phyloP scores from a whole-genome alignment of 2,888 invertebrate species.

The Melanotus villosus region DNA sequence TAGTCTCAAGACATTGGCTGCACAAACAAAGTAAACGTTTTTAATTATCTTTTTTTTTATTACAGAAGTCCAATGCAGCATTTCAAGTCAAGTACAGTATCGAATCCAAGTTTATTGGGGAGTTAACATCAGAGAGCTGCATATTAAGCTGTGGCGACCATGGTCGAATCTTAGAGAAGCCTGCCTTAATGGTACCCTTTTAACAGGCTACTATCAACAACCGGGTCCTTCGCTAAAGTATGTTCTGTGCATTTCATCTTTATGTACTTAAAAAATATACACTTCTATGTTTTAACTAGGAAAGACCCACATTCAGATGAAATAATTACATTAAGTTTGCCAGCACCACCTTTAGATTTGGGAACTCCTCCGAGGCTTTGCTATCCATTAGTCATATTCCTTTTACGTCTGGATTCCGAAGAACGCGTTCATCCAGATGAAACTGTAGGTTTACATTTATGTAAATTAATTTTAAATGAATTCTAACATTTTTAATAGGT shows the following conservation, averaged over 20 bases:
- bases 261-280: neutral
- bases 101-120: constrained; percentile 85
- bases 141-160: constrained; percentile 82
- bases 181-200: constrained; percentile 72
- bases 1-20: no score
- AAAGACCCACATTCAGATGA: constrained; percentile 78
- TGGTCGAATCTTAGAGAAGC: constrained; percentile 78
- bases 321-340: constrained; percentile 75
- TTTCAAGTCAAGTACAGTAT: constrained; percentile 83
- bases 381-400: constrained; percentile 84
- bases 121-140: constrained; percentile 82
- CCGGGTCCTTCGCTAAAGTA: constrained; percentile 63
- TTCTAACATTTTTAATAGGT: constrained; percentile 76
- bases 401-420: constrained; percentile 76
- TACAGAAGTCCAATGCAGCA: constrained; percentile 81
- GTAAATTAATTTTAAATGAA: constrained; percentile 21
- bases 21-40: no score
- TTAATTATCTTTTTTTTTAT: constrained; percentile 61
- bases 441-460: constrained; percentile 72
- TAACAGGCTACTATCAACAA: constrained; percentile 70
- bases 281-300: constrained; percentile 66
- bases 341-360: constrained; percentile 75
- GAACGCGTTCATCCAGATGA: constrained; percentile 82
- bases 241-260: neutral
- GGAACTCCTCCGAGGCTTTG: constrained; percentile 82